Conservation (phyloP, 2,888 invertebrate species). For the Pachydiplax longipennis region DNA sequence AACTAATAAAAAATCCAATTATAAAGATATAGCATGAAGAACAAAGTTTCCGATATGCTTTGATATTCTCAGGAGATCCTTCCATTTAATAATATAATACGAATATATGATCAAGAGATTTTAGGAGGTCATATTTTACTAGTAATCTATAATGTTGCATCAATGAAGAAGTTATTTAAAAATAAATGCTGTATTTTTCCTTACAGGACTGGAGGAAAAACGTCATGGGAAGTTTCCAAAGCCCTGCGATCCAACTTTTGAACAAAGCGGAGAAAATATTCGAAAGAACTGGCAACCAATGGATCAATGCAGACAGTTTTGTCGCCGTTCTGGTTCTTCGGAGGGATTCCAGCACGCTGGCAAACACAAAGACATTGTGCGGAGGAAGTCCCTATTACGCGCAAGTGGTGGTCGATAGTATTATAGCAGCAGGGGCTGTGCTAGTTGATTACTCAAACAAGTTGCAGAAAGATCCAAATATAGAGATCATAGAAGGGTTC, state of each 20-base stretch:
- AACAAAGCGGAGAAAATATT: constrained; percentile 55
- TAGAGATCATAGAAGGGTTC: constrained; percentile 60
- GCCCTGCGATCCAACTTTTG: constrained; percentile 54
- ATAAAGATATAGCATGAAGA: too few species aligned
- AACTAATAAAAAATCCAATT: too few species aligned
- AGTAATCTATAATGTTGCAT: too few species aligned
- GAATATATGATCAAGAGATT: too few species aligned
- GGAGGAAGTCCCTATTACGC: neutral
- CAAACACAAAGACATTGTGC: neutral
- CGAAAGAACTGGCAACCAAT: constrained; percentile 49
- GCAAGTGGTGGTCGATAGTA: neutral
- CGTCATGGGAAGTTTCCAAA: constrained; percentile 55
- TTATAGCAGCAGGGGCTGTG: neutral
- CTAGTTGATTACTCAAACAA: constrained; percentile 27
- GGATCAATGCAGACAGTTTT: constrained; percentile 4
- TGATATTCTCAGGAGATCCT: neutral
- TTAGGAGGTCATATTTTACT: too few species aligned
- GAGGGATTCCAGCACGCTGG: neutral
- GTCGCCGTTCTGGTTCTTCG: neutral
- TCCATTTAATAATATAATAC: too few species aligned
- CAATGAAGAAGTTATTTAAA: too few species aligned
- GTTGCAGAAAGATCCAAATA: constrained; percentile 57
- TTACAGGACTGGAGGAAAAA: constrained; percentile 57
- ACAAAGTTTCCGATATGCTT: neutral
- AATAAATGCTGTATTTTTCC: too few species aligned